Conservation (phyloP, 2,797 vertebrate species). For the Acipenser ruthenus region DNA sequence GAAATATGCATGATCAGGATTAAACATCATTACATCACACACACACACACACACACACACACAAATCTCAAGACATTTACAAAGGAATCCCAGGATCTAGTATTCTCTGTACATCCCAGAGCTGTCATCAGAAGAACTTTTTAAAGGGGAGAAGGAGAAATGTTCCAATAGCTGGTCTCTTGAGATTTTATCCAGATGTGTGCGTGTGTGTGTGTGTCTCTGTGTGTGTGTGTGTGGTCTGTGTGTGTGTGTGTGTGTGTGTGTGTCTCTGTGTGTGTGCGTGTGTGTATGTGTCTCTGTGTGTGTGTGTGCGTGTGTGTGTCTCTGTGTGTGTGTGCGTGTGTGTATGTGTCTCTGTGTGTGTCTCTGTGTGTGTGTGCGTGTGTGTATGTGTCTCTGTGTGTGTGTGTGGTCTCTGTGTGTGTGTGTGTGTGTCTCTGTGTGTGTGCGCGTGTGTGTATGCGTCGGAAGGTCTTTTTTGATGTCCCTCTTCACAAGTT, state of each 20-base stretch:
- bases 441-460: not conserved
- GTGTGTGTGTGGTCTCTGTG: not conserved
- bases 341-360: not conserved
- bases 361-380: not conserved
- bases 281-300: not conserved
- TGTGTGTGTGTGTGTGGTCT: not conserved
- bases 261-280: slow-evolving; percentile 1
- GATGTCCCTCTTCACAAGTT: not conserved
- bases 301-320: not conserved
- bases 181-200: not conserved
- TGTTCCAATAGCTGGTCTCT: not conserved
- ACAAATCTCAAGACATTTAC: not conserved
- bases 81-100: not conserved
- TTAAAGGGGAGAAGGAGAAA: too few species aligned
- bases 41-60: not conserved
- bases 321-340: not conserved
- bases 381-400: not conserved
- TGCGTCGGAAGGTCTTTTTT: not conserved
- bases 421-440: not conserved
- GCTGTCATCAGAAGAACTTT: not conserved
- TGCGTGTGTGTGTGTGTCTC: not conserved
- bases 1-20: not conserved
- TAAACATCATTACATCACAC: not conserved
- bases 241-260: not conserved
- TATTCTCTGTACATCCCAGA: not conserved